Evolutionary conservation across 2,797 vertebrate genomes (phyloP), one percentile per base, ranked within the genome.

Genomic region (Scolopax bukidnonensis): DNA sequence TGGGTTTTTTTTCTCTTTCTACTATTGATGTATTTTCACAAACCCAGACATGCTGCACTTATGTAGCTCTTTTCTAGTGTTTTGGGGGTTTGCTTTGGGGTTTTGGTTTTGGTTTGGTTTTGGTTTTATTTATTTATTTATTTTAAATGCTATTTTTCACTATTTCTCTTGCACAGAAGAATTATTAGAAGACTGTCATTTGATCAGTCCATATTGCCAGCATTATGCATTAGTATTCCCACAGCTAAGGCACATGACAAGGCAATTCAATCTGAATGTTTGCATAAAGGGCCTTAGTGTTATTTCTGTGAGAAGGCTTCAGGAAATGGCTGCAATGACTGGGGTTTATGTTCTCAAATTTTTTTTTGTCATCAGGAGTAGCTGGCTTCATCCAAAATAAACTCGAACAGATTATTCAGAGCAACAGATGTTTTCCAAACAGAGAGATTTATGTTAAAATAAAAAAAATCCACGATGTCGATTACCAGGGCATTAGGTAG

Each of bases 321-420:
- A 95, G 88, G 91, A 97, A 93, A 91, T 80, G 3, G 56, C 38
- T 84, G 33, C 54, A 89, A 59, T 81, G 36, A 89, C 50, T 76
- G 51, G 9, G 3, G 36, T 94, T 94, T 87, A 75, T 69, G 54
- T 84, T 94, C 68, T 75, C 75, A 84, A 60, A 82, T 18, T 93
- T 84, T 81, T 15, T 81, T 93, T 86, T 94, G 67, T 71, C 60
- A 67, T 63, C 48, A n/a, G 47, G 43, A 74, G 24, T 95, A 80
- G 33, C 32, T 87, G 20, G 10, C 83, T 73, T 95, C 56, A 65
- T 74, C 51, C 89, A 85, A 59, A 80, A 95, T 74, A 87, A 88
- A 97, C 78, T 78, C 85, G 83, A 95, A 88, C 50, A 89, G 68
- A 74, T 92, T 74, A 90, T 89, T 89, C 82, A 93, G 80, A 93